These are phyloP conservation scores for Pseudopipra pipra DNA, from an alignment of 2,113 vertebrate genomes.

Conservation along the genomic window DNA sequence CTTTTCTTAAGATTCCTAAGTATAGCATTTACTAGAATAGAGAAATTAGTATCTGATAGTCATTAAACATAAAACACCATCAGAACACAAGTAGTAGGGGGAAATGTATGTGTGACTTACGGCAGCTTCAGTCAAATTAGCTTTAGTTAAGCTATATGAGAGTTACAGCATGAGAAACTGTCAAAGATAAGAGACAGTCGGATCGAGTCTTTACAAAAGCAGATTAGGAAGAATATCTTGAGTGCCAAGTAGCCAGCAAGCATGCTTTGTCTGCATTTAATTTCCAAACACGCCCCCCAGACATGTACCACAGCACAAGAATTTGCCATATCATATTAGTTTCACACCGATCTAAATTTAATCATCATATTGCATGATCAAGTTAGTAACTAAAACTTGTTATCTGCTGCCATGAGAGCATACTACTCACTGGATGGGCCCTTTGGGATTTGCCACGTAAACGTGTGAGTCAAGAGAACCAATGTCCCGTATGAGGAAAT, in stretches of 20 bases:
- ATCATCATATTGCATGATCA: neutral
- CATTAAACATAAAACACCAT: neutral
- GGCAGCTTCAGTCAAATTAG: neutral
- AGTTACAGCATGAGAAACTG: neutral
- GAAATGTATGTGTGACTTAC: neutral
- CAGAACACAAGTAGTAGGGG: neutral
- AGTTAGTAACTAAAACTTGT: neutral
- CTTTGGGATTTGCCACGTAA: neutral
- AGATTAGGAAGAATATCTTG: neutral
- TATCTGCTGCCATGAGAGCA: neutral
- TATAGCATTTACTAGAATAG: neutral
- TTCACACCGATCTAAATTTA: neutral
- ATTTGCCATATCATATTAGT: neutral
- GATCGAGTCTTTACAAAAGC: neutral
- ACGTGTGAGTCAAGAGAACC: neutral
- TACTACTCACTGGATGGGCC: neutral
- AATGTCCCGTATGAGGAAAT: neutral
- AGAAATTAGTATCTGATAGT: neutral
- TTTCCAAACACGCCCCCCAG: neutral
- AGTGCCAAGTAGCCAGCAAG: neutral
- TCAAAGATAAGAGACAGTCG: neutral
- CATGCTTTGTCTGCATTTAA: neutral
- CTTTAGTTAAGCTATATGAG: neutral
- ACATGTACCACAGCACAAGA: neutral
- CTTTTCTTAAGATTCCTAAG: neutral